phyloP scores from a whole-genome alignment of 2,113 vertebrate species.

The Sebastes schlegelii region DNA sequence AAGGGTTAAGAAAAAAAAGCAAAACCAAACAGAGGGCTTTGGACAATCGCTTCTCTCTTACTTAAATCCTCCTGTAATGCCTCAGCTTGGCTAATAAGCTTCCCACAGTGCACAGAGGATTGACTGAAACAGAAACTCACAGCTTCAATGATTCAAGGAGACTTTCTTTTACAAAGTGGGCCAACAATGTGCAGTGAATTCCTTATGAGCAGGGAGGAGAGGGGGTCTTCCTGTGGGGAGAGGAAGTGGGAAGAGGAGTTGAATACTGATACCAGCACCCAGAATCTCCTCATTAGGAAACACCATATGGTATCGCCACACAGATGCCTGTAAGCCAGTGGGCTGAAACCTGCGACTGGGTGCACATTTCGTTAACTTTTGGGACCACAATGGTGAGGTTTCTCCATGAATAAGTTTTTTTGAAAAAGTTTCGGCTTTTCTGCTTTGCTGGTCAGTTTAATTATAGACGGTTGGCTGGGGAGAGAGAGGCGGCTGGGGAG shows the following conservation, averaged over 20 bases:
- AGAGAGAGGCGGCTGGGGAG: neutral
- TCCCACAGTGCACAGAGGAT: constrained; percentile 67
- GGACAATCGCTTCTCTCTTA: constrained; percentile 60
- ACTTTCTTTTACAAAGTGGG: constrained; percentile 80
- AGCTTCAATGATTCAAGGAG: constrained; percentile 77
- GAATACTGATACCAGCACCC: constrained; percentile 75
- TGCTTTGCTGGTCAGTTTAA: constrained; percentile 42
- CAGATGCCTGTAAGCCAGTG: constrained; percentile 71
- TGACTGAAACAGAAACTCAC: constrained; percentile 74
- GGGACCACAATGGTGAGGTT: constrained; percentile 23
- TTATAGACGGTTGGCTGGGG: constrained; percentile 8
- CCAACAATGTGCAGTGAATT: constrained; percentile 75
- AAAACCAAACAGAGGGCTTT: constrained; percentile 51
- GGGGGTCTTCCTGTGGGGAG: constrained; percentile 69
- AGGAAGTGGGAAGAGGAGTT: constrained; percentile 63
- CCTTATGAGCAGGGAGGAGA: constrained; percentile 57
- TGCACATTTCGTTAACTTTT: constrained; percentile 50
- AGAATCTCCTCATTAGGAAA: constrained; percentile 77
- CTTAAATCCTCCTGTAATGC: constrained; percentile 72
- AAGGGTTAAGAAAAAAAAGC: constrained; percentile 35
- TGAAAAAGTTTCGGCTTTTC: neutral
- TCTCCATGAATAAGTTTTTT: constrained; percentile 22
- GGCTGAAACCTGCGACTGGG: constrained; percentile 60
- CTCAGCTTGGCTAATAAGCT: constrained; percentile 75
- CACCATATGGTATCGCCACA: constrained; percentile 76